A percentile compares a stretch with the other conserved stretches of the same genome.
These are phyloP conservation scores for Trichogramma evanescens DNA, from an alignment of 2,888 invertebrate genomes.

Conservation along the genomic window DNA sequence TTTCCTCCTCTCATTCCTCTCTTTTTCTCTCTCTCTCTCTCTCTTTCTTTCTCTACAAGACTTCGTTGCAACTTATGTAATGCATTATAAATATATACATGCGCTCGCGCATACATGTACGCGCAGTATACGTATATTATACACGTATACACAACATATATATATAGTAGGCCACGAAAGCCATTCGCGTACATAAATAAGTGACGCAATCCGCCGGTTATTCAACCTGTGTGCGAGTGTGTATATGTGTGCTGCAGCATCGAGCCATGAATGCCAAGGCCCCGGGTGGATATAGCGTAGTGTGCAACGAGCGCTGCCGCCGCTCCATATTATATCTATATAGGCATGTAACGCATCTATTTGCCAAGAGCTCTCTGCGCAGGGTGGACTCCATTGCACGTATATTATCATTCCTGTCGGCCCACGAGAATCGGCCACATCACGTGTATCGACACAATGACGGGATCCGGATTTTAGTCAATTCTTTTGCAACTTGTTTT, in stretches of 20 bases:
- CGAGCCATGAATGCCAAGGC: constrained; percentile 38
- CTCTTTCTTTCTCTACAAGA: constrained; percentile 4
- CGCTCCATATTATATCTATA: constrained; percentile 2
- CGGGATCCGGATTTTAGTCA: no score
- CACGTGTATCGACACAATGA: no score
- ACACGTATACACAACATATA: no score
- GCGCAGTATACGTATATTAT: not conserved
- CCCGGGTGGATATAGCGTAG: constrained; percentile 25
- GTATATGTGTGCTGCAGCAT: not conserved
- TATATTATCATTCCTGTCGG: no score
- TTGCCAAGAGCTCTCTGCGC: no score
- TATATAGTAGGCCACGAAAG: no score
- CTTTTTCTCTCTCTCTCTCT: constrained; percentile 20
- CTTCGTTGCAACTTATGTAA: no score
- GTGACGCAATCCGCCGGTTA: constrained; percentile 46
- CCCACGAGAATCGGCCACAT: no score
- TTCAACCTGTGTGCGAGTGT: constrained; percentile 45
- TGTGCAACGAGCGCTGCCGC: constrained; percentile 30
- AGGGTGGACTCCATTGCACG: no score
- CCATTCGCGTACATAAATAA: constrained; percentile 12
- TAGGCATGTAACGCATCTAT: no score
- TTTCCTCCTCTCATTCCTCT: not conserved
- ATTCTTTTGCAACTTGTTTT: no score
- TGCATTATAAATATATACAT: no score
- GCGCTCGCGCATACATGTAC: not conserved